These are phyloP conservation scores for Thysanoteuthis rhombus DNA, from an alignment of 2,888 invertebrate genomes.

Conservation along the genomic window DNA sequence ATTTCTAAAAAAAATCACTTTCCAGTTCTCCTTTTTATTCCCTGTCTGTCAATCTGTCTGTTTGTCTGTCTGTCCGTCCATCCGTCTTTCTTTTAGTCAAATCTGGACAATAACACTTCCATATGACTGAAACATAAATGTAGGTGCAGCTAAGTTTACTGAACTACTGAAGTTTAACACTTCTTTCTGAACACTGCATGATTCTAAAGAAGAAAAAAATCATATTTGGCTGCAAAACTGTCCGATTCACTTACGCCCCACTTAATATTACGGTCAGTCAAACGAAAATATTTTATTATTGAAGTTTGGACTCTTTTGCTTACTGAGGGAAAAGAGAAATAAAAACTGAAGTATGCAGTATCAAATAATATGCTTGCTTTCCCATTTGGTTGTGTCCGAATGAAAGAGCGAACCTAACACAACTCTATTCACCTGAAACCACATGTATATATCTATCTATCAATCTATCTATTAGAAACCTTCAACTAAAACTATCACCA, in stretches of 20 bases:
- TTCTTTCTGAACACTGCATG: background rate
- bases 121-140: background rate
- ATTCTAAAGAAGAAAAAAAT: background rate
- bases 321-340: background rate
- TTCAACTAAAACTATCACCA: too few species aligned
- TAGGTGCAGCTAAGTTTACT: background rate
- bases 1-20: too few species aligned
- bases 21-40: too few species aligned
- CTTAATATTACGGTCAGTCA: background rate
- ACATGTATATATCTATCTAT: background rate
- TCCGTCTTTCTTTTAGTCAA: background rate
- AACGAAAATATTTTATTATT: background rate
- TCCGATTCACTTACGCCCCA: background rate
- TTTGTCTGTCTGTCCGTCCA: too few species aligned
- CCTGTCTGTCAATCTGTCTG: too few species aligned
- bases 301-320: background rate
- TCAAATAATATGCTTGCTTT: background rate
- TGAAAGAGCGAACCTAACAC: background rate
- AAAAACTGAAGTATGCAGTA: background rate
- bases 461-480: too few species aligned
- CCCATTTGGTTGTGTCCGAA: background rate
- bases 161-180: constrained; percentile 12
- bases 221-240: background rate
- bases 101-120: background rate
- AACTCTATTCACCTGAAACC: background rate